Evolutionary conservation across 2,888 invertebrate species (phyloP).

Genomic region (Folsomia manolachei): DNA sequence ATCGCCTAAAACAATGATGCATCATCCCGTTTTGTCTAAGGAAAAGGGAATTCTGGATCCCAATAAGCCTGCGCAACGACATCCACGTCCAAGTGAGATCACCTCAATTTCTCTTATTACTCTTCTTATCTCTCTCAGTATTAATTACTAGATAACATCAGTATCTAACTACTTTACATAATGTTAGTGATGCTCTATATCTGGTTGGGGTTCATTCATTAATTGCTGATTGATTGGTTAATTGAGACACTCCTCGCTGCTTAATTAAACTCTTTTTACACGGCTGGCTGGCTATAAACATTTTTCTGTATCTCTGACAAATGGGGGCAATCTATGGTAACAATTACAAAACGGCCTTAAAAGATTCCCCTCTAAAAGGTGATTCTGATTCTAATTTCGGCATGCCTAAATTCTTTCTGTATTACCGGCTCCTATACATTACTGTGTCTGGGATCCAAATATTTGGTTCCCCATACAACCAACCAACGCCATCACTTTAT

Average conservation of each 20-base stretch:
- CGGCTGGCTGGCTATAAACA: not conserved
- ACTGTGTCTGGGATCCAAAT: not conserved
- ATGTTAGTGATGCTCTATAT: not conserved
- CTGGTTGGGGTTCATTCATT: constrained; percentile 4
- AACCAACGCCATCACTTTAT: not conserved
- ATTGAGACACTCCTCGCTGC: constrained; percentile 19
- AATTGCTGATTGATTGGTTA: constrained; percentile 1
- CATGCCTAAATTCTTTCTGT: constrained; percentile 2
- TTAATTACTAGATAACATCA: not conserved
- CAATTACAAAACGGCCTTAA: not conserved
- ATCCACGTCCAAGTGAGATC: constrained; percentile 68
- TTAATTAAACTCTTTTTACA: constrained; percentile 13
- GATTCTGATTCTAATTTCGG: not conserved
- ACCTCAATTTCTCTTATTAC: not conserved
- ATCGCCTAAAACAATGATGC: constrained; percentile 48
- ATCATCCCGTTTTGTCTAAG: constrained; percentile 47
- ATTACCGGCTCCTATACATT: not conserved
- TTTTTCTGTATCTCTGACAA: constrained; percentile 11
- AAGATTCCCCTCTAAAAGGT: not conserved
- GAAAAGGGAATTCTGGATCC: constrained; percentile 52
- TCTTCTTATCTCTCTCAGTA: constrained; percentile 22
- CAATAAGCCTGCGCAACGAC: constrained; percentile 55
- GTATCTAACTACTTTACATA: not conserved
- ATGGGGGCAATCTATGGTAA: too few relatives aligned
- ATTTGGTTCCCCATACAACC: too few relatives aligned